Percentiles rank a stretch among this genome's conserved stretches.
These are phyloP conservation scores for Drosophila demipolita DNA, from an alignment of 2,888 invertebrate genomes.

Conservation along the genomic window DNA sequence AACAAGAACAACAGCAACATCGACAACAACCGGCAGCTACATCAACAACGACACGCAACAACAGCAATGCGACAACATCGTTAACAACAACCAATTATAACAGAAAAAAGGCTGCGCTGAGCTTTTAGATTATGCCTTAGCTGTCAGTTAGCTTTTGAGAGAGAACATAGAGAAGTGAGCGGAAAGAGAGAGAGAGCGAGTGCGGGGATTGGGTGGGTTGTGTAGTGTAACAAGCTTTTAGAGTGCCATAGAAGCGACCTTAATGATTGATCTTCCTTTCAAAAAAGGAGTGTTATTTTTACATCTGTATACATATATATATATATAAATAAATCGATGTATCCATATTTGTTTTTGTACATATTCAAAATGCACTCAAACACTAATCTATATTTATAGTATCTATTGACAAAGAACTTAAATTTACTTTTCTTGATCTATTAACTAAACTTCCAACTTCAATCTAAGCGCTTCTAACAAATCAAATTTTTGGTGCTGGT, in stretches of 20 bases:
- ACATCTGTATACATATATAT: constrained; percentile 4
- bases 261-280: constrained; percentile 23
- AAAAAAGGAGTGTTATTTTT: constrained; percentile 15
- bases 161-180: constrained; percentile 9
- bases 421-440: constrained; percentile 21
- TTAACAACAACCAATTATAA: constrained; percentile 6
- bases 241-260: constrained; percentile 49
- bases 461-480: constrained; percentile 72
- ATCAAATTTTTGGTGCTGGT: constrained; percentile 68
- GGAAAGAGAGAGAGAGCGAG: constrained; percentile 7
- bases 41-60: constrained; percentile 11
- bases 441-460: constrained; percentile 38
- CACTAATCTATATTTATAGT: constrained; percentile 43
- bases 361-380: constrained; percentile 49
- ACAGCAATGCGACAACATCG: constrained; percentile 17
- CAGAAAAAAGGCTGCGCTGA: constrained; percentile 2
- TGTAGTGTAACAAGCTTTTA: constrained; percentile 22
- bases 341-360: constrained; percentile 31
- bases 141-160: constrained; percentile 21
- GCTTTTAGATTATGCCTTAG: constrained; percentile 19
- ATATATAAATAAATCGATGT: background rate
- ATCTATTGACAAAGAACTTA: constrained; percentile 26
- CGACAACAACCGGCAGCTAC: background rate
- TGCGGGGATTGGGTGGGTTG: background rate
- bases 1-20: constrained; percentile 21